These are phyloP conservation scores for Monochamus saltuarius DNA, from an alignment of 1,140 invertebrate genomes.

Conservation along the genomic window DNA sequence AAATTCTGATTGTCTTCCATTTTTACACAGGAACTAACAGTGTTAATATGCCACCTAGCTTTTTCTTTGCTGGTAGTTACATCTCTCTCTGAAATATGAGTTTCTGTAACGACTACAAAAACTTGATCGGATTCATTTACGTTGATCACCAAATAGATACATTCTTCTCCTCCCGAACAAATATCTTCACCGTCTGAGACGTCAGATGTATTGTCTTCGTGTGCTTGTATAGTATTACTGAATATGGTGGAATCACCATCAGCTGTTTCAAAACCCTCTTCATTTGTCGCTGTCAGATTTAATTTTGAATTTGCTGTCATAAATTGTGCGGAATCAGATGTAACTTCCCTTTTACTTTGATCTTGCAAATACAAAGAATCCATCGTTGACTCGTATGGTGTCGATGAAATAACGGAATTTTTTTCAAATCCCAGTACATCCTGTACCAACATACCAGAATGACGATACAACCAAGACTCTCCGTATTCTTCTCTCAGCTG, in stretches of 20 bases:
- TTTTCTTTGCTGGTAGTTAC: constrained; percentile 55
- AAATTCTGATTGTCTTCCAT: constrained; percentile 51
- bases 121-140: constrained; percentile 38
- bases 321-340: constrained; percentile 2
- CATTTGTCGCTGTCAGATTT: background rate
- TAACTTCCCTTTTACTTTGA: background rate
- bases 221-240: background rate
- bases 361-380: constrained; percentile 6
- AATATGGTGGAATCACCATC: constrained; percentile 18
- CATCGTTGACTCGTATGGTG: constrained; percentile 32
- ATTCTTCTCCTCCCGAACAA: constrained; percentile 44
- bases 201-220: constrained; percentile 25
- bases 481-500: constrained; percentile 59
- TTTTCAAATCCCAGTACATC: constrained; percentile 57
- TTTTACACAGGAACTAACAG: constrained; percentile 58
- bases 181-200: constrained; percentile 25
- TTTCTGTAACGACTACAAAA: constrained; percentile 40
- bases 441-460: constrained; percentile 57
- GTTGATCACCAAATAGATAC: constrained; percentile 52
- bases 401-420: constrained; percentile 26
- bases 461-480: constrained; percentile 60
- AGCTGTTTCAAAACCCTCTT: constrained; percentile 18
- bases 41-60: constrained; percentile 59
- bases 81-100: constrained; percentile 55
- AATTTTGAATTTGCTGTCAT: constrained; percentile 2